These are phyloP conservation scores for Drosophila mimetica DNA, from an alignment of 2,888 invertebrate species.

Conservation along the genomic window DNA sequence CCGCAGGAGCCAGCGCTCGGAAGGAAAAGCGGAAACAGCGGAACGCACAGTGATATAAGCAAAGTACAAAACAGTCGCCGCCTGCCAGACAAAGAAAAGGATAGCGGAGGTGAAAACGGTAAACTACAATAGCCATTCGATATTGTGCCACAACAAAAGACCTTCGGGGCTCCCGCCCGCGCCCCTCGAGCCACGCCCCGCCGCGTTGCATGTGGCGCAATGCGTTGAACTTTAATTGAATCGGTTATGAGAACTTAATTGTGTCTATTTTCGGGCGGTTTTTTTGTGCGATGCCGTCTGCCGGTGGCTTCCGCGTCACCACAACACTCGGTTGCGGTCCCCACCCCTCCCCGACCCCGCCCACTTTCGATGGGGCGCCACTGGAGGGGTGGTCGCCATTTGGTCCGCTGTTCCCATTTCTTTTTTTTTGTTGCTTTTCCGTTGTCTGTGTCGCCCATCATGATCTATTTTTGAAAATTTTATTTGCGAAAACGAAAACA, in stretches of 20 bases:
- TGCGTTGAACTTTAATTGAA: slow-evolving; percentile 69
- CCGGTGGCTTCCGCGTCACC: slow-evolving; percentile 59
- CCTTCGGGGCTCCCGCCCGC: slow-evolving; percentile 1
- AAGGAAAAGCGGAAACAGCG: slow-evolving; percentile 26
- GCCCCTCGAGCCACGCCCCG: slow-evolving; percentile 12
- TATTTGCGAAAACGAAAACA: slow-evolving; percentile 71
- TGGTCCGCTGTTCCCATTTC: slow-evolving; percentile 40
- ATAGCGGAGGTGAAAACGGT: slow-evolving; percentile 68
- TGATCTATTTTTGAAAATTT: slow-evolving; percentile 76
- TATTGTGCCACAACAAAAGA: slow-evolving; percentile 35
- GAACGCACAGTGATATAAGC: slow-evolving; percentile 61
- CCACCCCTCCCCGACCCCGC: slow-evolving; percentile 4
- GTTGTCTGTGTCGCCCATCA: slow-evolving; percentile 61
- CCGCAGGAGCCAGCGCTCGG: slow-evolving; percentile 41
- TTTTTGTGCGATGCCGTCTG: slow-evolving; percentile 47
- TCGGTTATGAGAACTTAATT: slow-evolving; percentile 79
- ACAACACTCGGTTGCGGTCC: slow-evolving; percentile 15
- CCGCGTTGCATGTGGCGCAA: slow-evolving; percentile 59
- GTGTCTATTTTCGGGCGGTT: slow-evolving; percentile 75
- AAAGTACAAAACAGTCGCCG: slow-evolving; percentile 64
- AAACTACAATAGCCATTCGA: slow-evolving; percentile 29
- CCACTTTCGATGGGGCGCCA: slow-evolving; percentile 20
- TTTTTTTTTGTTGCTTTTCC: slow-evolving; percentile 43
- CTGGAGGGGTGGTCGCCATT: slow-evolving; percentile 40
- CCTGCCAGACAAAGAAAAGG: slow-evolving; percentile 62